Evolutionary conservation across 2,888 invertebrate genomes (phyloP).

Genomic region (Cryptophagus acutangulus): DNA sequence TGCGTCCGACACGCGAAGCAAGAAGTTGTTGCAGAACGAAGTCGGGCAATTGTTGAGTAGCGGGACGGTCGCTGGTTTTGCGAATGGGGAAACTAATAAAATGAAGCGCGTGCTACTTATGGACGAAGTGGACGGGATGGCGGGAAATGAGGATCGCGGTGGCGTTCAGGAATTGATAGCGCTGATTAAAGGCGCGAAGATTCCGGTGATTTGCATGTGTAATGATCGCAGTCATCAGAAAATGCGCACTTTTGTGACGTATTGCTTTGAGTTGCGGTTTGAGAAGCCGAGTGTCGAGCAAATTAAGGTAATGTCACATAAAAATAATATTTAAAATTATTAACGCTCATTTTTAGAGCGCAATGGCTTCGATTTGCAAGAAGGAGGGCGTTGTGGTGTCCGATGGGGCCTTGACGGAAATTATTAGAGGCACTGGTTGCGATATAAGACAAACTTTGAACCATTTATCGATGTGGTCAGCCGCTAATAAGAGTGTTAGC

Average conservation of each 20-base stretch:
- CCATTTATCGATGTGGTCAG: constrained; percentile 77
- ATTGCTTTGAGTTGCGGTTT: constrained; percentile 91
- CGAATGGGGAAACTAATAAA: constrained; percentile 54
- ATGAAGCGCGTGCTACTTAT: constrained; percentile 91
- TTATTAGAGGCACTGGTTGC: constrained; percentile 83
- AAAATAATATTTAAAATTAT: constrained; percentile 3
- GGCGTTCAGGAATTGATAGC: constrained; percentile 91
- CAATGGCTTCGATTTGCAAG: constrained; percentile 86
- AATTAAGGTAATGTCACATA: constrained; percentile 63
- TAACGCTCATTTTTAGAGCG: constrained; percentile 56
- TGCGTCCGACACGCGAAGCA: constrained; percentile 94
- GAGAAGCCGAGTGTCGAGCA: constrained; percentile 81
- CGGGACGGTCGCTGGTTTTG: constrained; percentile 67
- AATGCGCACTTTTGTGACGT: constrained; percentile 86
- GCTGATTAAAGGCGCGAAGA: constrained; percentile 80
- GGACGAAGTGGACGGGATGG: constrained; percentile 99
- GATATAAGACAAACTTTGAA: constrained; percentile 93
- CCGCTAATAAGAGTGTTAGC: constrained; percentile 49
- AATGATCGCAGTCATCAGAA: constrained; percentile 93
- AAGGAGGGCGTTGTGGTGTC: constrained; percentile 83
- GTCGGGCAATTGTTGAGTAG: constrained; percentile 77
- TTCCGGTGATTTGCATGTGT: constrained; percentile 96
- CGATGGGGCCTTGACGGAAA: constrained; percentile 70
- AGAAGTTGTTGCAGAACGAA: constrained; percentile 76
- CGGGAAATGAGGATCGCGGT: constrained; percentile 97